phyloP scores from a whole-genome alignment of 1,140 invertebrate genomes.

The Cyclargus thomasi region DNA sequence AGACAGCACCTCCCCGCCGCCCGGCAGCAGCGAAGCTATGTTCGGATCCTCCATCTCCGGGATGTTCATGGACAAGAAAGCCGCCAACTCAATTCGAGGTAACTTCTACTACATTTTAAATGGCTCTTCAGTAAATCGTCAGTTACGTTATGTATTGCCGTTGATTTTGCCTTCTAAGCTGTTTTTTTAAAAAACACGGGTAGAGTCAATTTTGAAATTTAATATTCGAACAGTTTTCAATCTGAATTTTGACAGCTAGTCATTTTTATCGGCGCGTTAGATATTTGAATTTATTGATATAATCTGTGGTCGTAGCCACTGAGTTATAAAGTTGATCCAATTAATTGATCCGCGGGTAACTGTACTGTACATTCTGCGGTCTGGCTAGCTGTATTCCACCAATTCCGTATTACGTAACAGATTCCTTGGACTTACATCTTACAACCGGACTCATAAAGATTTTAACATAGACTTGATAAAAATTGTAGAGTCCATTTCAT shows the following conservation, averaged over 20 bases:
- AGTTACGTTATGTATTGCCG: conserved; percentile 15
- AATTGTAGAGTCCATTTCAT: no score
- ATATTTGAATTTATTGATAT: conserved; percentile 10
- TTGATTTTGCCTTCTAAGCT: background rate
- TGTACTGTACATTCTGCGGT: conserved; percentile 6
- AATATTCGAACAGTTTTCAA: background rate
- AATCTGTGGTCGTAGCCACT: background rate
- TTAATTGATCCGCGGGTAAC: background rate
- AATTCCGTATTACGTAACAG: background rate
- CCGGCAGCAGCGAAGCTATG: conserved; percentile 59
- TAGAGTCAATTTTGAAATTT: no score
- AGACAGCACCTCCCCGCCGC: conserved; percentile 68
- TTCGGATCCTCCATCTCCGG: conserved; percentile 62
- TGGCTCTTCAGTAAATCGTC: no score
- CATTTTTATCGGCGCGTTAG: background rate
- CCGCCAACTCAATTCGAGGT: conserved; percentile 79
- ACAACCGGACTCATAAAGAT: background rate
- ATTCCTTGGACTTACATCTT: background rate
- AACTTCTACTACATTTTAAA: conserved; percentile 39
- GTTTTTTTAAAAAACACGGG: no score
- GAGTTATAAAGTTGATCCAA: background rate
- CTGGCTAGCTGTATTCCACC: background rate
- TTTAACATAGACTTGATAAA: background rate
- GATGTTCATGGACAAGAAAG: conserved; percentile 75
- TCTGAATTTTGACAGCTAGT: background rate